Percentiles rank a stretch among this genome's conserved stretches.
Evolutionary conservation across 2,888 invertebrate species (phyloP).

Genomic region (Pemphredon lugubris): DNA sequence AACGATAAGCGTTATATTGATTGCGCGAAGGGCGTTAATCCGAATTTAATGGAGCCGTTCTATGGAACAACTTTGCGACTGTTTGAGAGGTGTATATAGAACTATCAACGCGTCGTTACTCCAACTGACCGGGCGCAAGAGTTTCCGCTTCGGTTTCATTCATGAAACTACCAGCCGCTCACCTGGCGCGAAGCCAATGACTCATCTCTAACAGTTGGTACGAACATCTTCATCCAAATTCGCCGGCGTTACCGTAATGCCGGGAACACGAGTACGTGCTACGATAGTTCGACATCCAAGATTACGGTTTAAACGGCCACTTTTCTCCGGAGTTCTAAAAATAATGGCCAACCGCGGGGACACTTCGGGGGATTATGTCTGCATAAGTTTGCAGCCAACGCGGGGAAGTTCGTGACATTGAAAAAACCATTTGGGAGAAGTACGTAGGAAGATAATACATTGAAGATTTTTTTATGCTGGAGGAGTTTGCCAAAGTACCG

Average conservation of each 20-base stretch:
- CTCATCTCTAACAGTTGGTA: conserved; percentile 58
- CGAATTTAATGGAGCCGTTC: conserved; percentile 29
- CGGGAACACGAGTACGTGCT: conserved; percentile 17
- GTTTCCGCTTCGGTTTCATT: conserved; percentile 61
- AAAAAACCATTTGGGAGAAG: neutral
- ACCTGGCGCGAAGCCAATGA: conserved; percentile 65
- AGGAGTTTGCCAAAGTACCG: too few relatives aligned
- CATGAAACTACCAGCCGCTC: conserved; percentile 61
- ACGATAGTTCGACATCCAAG: neutral
- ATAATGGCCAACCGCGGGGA: neutral
- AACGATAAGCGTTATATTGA: too few relatives aligned
- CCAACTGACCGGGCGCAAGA: conserved; percentile 37
- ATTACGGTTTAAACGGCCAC: neutral
- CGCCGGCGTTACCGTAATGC: conserved; percentile 5
- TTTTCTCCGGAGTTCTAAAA: neutral
- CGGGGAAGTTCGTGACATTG: neutral
- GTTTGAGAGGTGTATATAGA: conserved; percentile 12
- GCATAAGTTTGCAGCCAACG: neutral
- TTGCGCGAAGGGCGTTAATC: conserved; percentile 28
- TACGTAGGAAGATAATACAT: neutral
- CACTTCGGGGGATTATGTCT: too few relatives aligned
- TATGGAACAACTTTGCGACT: neutral
- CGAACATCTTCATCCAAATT: conserved; percentile 40
- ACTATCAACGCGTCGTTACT: conserved; percentile 31
- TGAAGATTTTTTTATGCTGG: too few relatives aligned